Evolutionary conservation across 2,888 invertebrate genomes (phyloP).

Genomic region (Hypomecis punctinalis): DNA sequence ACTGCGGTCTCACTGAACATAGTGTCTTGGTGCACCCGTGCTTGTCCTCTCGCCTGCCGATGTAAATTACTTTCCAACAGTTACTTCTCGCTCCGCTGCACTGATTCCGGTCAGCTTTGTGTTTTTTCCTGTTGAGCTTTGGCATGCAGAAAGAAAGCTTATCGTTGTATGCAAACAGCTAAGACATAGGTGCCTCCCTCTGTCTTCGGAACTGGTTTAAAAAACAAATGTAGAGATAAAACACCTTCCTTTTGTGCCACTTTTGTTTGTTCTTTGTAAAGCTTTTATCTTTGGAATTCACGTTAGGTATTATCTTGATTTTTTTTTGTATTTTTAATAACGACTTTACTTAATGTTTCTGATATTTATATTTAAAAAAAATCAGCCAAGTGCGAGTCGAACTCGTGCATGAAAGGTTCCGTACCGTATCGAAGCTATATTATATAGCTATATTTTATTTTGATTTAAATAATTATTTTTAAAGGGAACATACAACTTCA

Average conservation of each 20-base stretch:
- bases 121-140: conserved; percentile 50
- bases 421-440: no score
- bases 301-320: no score
- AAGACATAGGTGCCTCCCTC: conserved; percentile 29
- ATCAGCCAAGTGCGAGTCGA: no score
- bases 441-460: no score
- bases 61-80: conserved; percentile 81
- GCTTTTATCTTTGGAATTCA: no score
- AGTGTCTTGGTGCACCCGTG: conserved; percentile 60
- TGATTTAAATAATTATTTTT: no score
- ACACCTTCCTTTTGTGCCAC: neutral
- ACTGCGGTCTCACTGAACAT: conserved; percentile 75
- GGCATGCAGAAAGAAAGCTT: conserved; percentile 63
- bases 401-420: no score
- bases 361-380: no score
- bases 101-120: conserved; percentile 72
- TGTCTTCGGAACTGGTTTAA: conserved; percentile 33
- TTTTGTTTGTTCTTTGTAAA: no score
- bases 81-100: conserved; percentile 81
- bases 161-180: conserved; percentile 51
- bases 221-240: conserved; percentile 24
- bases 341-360: no score
- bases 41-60: conserved; percentile 64
- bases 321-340: no score
- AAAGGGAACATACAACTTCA: no score